Base-by-base conservation (phyloP, 2,113 vertebrate genomes). In the Lycocorax pyrrhopterus region DNA sequence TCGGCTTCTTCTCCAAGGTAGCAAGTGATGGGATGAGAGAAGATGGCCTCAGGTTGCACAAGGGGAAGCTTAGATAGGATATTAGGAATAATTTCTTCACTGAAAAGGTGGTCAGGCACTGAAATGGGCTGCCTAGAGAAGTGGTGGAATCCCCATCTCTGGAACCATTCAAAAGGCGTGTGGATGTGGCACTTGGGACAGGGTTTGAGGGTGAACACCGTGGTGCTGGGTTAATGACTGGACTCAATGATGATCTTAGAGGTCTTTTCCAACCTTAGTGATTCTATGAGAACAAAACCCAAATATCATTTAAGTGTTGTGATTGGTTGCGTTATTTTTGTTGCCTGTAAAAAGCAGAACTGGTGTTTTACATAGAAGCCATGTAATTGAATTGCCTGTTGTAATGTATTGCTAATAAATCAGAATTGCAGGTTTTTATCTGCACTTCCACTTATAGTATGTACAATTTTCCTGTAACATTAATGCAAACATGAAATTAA, bases 1-100 rank as follows among this genome's bases (percentile, higher is more conserved):
- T 56, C 0, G 0, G 52, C 37, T 21, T 43, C 26, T 26, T 76
- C 26, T 43, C 52, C 30, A 26, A 18, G 8, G 20, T 14, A 17
- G 27, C 32, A 43, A 22, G 32, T 32, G 37, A 37, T 26, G 18
- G 72, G 44, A 20, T 44, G 21, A 68, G 72, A 52, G 44, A 44
- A 52, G 12, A 27, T 26, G 29, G 44, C 44, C 46, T 68, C 37
- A 37, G 6, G 14, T 37, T 60, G 63, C 63, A 27, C 18, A 35
- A 51, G 26, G 20, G 44, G 14, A 44, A 9, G 26, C n/a, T 59
- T 59, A 32, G 22, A 15, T 12, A 52, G 35, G 22, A 15, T 77
- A 22, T 68, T 60, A 33, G 14, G 46, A 77, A 29, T 44, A 33
- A 77, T 29, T 29, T 35, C 7, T n/a, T 68, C 46, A 37, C 17